phyloP scores from a whole-genome alignment of 2,888 invertebrate genomes.

The Strigamia maritima region DNA sequence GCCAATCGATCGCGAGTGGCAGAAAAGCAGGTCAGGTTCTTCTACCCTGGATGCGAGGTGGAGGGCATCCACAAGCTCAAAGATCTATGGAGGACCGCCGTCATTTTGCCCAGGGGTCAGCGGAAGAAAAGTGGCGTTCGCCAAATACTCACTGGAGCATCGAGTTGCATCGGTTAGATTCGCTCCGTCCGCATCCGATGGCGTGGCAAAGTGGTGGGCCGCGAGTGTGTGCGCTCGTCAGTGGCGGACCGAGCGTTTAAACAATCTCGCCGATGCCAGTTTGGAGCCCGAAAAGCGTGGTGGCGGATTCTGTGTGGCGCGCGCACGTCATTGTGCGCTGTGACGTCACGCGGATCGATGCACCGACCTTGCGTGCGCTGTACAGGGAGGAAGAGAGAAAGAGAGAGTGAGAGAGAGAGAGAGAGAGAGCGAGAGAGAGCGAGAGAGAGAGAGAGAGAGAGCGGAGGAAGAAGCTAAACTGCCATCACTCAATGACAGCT shows the following conservation, averaged over 20 bases:
- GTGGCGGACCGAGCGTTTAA: conserved; percentile 12
- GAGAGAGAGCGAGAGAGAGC: conserved; percentile 1
- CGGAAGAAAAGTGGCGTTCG: neutral
- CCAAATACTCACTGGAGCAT: conserved; percentile 21
- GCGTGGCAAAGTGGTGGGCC: neutral
- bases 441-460: neutral
- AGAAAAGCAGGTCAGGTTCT: conserved; percentile 31
- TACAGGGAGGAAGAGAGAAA: conserved; percentile 25
- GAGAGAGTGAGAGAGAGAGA: neutral
- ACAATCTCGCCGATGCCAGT: conserved; percentile 26
- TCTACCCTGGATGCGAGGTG: conserved; percentile 31
- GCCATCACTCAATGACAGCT: conserved; percentile 18
- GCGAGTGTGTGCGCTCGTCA: conserved; percentile 13
- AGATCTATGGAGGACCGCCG: conserved; percentile 34
- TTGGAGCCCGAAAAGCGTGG: conserved; percentile 32
- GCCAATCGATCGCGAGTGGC: conserved; percentile 14
- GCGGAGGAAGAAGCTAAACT: conserved; percentile 16
- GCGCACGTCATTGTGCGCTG: conserved; percentile 28
- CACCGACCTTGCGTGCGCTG: conserved; percentile 31
- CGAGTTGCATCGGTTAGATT: conserved; percentile 22
- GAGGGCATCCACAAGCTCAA: conserved; percentile 6
- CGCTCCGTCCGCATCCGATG: conserved; percentile 19
- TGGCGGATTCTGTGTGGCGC: conserved; percentile 32
- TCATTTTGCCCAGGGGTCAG: conserved; percentile 32
- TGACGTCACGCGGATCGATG: conserved; percentile 24